Evolutionary conservation across 2,113 vertebrate species (phyloP).

Genomic region (Microtus oregoni): DNA sequence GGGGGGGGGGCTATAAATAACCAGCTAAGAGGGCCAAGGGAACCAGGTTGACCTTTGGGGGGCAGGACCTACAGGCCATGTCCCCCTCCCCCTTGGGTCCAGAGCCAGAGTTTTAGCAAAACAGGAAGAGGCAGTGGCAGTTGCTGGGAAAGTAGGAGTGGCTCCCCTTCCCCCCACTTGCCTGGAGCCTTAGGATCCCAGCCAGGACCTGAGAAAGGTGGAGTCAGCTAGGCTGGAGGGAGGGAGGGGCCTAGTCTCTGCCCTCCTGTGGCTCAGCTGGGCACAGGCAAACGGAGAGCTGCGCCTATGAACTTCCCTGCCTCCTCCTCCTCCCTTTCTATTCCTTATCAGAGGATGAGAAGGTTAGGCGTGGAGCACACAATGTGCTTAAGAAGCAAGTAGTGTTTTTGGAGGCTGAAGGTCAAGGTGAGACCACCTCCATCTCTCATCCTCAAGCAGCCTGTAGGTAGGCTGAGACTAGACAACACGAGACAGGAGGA

Average conservation of each 20-base stretch:
- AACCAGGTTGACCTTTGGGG: conserved; percentile 70
- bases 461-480: not conserved
- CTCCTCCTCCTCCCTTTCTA: not conserved
- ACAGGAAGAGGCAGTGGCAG: conserved; percentile 82
- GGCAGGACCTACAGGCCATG: conserved; percentile 20
- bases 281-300: not conserved
- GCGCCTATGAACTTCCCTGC: not conserved
- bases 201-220: conserved; percentile 80
- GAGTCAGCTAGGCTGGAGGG: conserved; percentile 49
- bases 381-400: not conserved
- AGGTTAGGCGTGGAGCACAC: conserved; percentile 25
- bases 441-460: not conserved
- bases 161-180: conserved; percentile 75
- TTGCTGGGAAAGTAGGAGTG: conserved; percentile 82
- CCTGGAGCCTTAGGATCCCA: conserved; percentile 75
- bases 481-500: not conserved
- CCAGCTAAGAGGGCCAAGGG: conserved; percentile 66
- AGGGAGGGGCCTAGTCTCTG: not conserved
- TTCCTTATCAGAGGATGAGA: not conserved
- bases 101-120: conserved; percentile 81
- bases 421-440: not conserved
- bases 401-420: not conserved
- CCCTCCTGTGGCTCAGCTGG: conserved; percentile 1
- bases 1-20: conserved; percentile 79
- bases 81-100: conserved; percentile 70